phyloP scores from a whole-genome alignment of 2,797 vertebrate genomes.

The Hippopotamyrus pictus region DNA sequence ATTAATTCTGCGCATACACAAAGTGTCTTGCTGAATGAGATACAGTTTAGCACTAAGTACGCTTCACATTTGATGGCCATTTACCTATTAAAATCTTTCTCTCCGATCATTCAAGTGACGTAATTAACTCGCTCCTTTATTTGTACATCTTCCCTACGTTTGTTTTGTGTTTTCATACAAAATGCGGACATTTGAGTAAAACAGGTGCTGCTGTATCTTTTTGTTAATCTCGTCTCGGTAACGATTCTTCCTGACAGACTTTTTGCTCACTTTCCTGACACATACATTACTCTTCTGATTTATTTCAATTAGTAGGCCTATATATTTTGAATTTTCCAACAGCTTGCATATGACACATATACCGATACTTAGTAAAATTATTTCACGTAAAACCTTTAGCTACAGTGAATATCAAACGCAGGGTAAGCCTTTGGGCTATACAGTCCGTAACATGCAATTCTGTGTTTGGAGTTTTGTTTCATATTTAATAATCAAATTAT shows the following conservation, averaged over 20 bases:
- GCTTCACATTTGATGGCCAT: constrained; percentile 5
- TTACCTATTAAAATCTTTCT: background rate
- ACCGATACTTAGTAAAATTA: background rate
- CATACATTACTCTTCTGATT: background rate
- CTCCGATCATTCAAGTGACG: background rate
- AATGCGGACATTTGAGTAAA: background rate
- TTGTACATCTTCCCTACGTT: background rate
- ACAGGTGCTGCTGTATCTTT: background rate
- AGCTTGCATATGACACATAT: background rate
- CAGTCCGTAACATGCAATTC: background rate
- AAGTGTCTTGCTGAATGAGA: constrained; percentile 12
- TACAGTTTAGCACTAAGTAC: constrained; percentile 11
- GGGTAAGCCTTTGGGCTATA: background rate
- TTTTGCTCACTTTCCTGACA: background rate
- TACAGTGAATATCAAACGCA: background rate
- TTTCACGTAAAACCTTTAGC: background rate
- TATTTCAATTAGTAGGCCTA: background rate
- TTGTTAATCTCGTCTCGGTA: background rate
- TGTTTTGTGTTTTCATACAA: background rate
- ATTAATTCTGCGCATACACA: constrained; percentile 20
- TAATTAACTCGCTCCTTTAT: background rate
- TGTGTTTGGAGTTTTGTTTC: background rate
- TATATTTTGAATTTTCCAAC: background rate
- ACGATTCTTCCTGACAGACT: background rate
- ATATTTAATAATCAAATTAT: background rate